Evolutionary conservation across 2,888 invertebrate species (phyloP), one percentile per base, ranked within the genome.

Genomic region (Leptinotarsa peninsularis): DNA sequence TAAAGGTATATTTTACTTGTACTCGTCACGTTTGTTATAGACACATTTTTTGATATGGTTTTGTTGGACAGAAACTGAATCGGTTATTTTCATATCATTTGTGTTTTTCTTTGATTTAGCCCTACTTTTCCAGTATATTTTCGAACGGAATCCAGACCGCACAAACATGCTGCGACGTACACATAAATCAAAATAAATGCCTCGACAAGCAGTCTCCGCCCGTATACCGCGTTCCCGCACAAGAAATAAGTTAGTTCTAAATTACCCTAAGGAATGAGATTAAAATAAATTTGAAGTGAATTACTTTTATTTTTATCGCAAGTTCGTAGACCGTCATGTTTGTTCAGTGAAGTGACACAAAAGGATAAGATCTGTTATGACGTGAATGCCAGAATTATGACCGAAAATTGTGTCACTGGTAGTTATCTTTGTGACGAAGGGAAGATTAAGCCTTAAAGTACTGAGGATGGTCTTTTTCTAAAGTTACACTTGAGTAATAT

Each of bases 171-270:
- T 58, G 15, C 68, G 15, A 52, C 52, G 52, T 27, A 27, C n/a
- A 23, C 56, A 49, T 69, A 69, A 69, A 69, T 69, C 69, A 69
- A 69, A 69, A 68, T 50, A 68, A 68, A 68, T 50, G 69, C 18
- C 54, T 54, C 54, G 69, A 56, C 27, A 58, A 58, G 58, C 67
- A 23, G 43, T 50, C 50, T 33, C 67, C 50, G 21, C 67, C 67
- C 67, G 50, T 54, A 52, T 52, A 58, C 58, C 23, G 58, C 15
- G 23, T 23, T 58, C 58, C 58, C 58, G 58, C 58, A 58, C 58
- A 58, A 58, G 58, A 58, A 58, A 58, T 58, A 58, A 58, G 23
- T 58, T 58, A 58, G 58, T 58, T 58, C 14, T 58, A 23, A 58
- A 58, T 58, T 58, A 58, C 58, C 58, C 58, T 58, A 23, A 58